phyloP scores from a whole-genome alignment of 2,888 invertebrate species.

The Cataglyphis livida region DNA sequence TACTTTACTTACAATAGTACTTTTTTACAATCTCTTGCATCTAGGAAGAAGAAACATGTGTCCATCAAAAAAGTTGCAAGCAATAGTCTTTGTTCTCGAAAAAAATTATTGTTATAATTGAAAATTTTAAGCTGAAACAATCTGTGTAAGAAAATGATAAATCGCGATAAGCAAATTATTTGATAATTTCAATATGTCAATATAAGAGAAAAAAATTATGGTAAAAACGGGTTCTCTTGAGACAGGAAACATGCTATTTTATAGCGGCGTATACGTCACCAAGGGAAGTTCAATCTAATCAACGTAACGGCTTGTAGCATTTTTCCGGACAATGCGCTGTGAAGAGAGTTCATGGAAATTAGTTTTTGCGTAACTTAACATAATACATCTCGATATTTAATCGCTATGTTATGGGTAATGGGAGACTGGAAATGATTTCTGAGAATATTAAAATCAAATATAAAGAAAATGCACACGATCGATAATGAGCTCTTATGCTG shows the following conservation, averaged over 20 bases:
- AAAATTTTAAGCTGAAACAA: background rate
- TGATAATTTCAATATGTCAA: background rate
- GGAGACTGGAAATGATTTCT: constrained; percentile 56
- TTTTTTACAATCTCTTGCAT: constrained; percentile 64
- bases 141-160: background rate
- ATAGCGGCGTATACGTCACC: constrained; percentile 37
- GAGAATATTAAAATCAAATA: constrained; percentile 41
- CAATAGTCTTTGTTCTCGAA: background rate
- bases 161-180: constrained; percentile 7
- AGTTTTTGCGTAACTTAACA: constrained; percentile 64
- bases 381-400: constrained; percentile 63
- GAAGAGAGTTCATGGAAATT: constrained; percentile 65
- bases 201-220: constrained; percentile 5
- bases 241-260: constrained; percentile 15
- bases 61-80: constrained; percentile 26
- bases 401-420: constrained; percentile 57
- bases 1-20: background rate
- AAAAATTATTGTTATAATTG: background rate
- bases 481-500: constrained; percentile 1
- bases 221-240: constrained; percentile 22
- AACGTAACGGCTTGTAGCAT: constrained; percentile 70
- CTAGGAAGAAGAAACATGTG: constrained; percentile 58
- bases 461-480: constrained; percentile 55
- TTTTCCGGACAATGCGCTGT: constrained; percentile 64
- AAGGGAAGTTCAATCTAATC: constrained; percentile 72